A percentile compares a stretch with the other conserved stretches of the same genome.
These are phyloP conservation scores for Polietes domitor DNA, from an alignment of 2,888 invertebrate species.

Conservation along the genomic window DNA sequence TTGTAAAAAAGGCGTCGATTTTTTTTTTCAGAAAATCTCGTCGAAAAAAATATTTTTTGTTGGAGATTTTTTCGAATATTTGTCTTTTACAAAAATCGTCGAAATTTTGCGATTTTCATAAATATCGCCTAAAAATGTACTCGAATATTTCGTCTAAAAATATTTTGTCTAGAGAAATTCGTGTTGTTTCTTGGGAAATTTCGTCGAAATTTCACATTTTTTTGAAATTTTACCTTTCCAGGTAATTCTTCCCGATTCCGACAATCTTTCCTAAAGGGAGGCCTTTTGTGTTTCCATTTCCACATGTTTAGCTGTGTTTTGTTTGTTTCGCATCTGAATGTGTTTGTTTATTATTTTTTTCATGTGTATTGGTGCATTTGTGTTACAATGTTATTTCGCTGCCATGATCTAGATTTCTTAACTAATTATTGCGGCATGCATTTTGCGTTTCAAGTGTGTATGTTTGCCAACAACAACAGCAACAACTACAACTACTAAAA, in stretches of 20 bases:
- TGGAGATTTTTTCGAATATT: too few relatives aligned
- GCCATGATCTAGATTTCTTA: slow-evolving; percentile 76
- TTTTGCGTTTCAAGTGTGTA: slow-evolving; percentile 59
- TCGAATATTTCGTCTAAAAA: too few relatives aligned
- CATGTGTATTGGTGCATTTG: slow-evolving; percentile 63
- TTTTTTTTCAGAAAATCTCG: too few relatives aligned
- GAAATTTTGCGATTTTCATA: too few relatives aligned
- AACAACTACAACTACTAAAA: slow-evolving; percentile 47
- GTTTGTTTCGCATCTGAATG: neutral
- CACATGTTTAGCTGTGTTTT: neutral
- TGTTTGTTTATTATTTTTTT: neutral
- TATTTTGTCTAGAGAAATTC: too few relatives aligned
- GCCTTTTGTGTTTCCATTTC: neutral
- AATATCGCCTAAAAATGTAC: too few relatives aligned
- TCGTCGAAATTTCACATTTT: neutral
- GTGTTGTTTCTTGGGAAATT: neutral
- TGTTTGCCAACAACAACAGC: slow-evolving; percentile 51
- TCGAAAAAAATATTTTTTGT: too few relatives aligned
- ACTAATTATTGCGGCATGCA: slow-evolving; percentile 73
- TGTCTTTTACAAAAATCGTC: too few relatives aligned
- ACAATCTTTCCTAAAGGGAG: too few relatives aligned
- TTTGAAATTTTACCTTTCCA: neutral
- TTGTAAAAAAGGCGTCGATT: too few relatives aligned
- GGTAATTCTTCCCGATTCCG: too few relatives aligned
- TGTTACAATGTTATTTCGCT: slow-evolving; percentile 74